These are phyloP conservation scores for Drosophila colorata DNA, from an alignment of 2,888 invertebrate species.

Conservation along the genomic window DNA sequence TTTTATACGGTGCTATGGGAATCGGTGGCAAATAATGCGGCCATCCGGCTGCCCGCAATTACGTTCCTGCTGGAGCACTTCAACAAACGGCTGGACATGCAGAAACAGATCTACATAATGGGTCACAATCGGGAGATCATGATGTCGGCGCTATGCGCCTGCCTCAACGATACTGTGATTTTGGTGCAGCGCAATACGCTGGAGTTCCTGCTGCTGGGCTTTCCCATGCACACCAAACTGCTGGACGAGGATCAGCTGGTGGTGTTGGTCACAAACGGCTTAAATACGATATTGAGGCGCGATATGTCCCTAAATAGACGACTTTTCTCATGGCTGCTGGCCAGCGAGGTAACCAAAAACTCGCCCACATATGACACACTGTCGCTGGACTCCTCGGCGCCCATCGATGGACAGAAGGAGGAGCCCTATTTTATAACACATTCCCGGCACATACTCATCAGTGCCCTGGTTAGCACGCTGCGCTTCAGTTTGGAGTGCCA, in stretches of 20 bases:
- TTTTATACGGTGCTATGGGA: constrained; percentile 96
- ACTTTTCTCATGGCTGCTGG: constrained; percentile 93
- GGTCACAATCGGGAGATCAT: constrained; percentile 93
- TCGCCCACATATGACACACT: constrained; percentile 81
- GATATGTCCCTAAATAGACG: constrained; percentile 96
- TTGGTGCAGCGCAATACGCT: constrained; percentile 94
- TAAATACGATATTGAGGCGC: constrained; percentile 91
- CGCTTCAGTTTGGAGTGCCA: constrained; percentile 86
- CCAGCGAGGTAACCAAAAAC: constrained; percentile 88
- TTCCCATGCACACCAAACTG: constrained; percentile 93
- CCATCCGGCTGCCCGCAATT: constrained; percentile 92
- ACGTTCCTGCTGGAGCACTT: constrained; percentile 92
- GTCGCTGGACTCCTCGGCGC: constrained; percentile 63
- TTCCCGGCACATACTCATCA: constrained; percentile 89
- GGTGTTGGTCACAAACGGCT: constrained; percentile 89
- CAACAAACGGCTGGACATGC: constrained; percentile 91
- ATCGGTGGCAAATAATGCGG: constrained; percentile 92
- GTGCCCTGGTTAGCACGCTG: constrained; percentile 88
- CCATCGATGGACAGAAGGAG: constrained; percentile 48
- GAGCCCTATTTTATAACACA: constrained; percentile 88
- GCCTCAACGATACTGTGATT: constrained; percentile 92
- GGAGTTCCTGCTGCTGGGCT: constrained; percentile 92
- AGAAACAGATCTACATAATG: constrained; percentile 93
- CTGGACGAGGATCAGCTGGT: constrained; percentile 89
- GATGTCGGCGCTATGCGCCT: constrained; percentile 92